Evolutionary conservation across 2,888 invertebrate genomes (phyloP), one percentile per base, ranked within the genome.

Genomic region (Eremobia ochroleuca): DNA sequence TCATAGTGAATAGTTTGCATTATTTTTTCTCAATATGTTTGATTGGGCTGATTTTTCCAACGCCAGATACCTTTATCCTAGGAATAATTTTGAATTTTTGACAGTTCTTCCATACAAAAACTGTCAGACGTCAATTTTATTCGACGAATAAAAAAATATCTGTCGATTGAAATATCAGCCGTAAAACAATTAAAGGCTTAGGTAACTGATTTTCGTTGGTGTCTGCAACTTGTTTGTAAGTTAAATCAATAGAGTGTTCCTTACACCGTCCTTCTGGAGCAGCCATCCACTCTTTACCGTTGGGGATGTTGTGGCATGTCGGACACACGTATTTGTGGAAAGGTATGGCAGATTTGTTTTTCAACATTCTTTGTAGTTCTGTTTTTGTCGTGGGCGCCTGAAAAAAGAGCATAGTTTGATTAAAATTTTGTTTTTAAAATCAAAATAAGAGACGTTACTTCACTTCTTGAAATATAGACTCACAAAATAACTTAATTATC

Each of bases 241-340:
- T 59, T 61, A 65, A 49, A 55, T 64, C 8, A 71, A 28, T 43
- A 62, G 5, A 34, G 55, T 55, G 31, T 71, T 85, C 90, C 96
- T 92, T 92, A 92, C 97, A 97, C 81, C 97, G 97, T 8, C 98
- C 98, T 94, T 98, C 98, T 77, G 97, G 97, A 4, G 98, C 97
- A 58, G 97, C 97, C 94, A 98, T 98, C 99, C 99, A 99, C 92
- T 99, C 98, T 90, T 98, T 98, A 73, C 98, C 98, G 91, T 98
- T 98, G 4, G 99, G 99, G 87, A 99, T 98, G 83, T 98, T 98
- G 94, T 99, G 99, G 93, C 99, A 99, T 83, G 98, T 98, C 6
- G 99, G 98, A 92, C 99, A 99, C 72, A 99, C 97, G 91, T 98
- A 98, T 93, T 99, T 99, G 94, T 99, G 99, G 94, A 99, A 99